These are phyloP conservation scores for Cyanoliseus patagonus DNA, from an alignment of 2,113 vertebrate species.

Conservation along the genomic window DNA sequence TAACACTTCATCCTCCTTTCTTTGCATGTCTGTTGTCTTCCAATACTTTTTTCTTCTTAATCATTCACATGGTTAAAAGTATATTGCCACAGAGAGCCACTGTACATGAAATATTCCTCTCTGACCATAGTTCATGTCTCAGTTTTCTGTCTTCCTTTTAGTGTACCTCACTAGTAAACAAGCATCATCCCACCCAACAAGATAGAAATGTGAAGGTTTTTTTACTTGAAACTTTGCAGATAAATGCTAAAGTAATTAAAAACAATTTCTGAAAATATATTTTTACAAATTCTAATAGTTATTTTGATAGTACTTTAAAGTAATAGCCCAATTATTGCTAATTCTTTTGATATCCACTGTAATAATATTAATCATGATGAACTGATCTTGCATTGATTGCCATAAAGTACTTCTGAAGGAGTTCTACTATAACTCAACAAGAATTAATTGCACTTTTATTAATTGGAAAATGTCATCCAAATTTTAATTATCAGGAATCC, in stretches of 20 bases:
- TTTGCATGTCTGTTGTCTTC: not conserved
- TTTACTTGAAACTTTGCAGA: not conserved
- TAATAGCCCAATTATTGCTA: not conserved
- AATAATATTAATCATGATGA: not conserved
- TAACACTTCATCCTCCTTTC: not conserved
- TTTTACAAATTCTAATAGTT: not conserved
- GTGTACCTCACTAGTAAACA: not conserved
- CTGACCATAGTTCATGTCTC: not conserved
- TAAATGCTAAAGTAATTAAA: not conserved
- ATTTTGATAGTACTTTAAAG: not conserved
- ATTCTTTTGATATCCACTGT: conserved; percentile 4
- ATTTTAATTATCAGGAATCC: not conserved
- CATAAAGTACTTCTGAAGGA: conserved; percentile 7
- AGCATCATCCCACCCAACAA: not conserved
- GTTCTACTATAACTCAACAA: not conserved
- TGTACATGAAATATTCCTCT: not conserved
- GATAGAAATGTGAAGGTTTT: not conserved
- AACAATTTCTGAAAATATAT: not conserved
- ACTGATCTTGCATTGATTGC: not conserved
- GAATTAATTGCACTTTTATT: not conserved
- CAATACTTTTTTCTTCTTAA: not conserved
- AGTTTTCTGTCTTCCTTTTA: not conserved
- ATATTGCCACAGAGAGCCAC: not conserved
- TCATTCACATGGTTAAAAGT: not conserved
- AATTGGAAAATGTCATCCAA: not conserved